phyloP scores from a whole-genome alignment of 2,113 vertebrate genomes.

The Kryptolebias marmoratus region DNA sequence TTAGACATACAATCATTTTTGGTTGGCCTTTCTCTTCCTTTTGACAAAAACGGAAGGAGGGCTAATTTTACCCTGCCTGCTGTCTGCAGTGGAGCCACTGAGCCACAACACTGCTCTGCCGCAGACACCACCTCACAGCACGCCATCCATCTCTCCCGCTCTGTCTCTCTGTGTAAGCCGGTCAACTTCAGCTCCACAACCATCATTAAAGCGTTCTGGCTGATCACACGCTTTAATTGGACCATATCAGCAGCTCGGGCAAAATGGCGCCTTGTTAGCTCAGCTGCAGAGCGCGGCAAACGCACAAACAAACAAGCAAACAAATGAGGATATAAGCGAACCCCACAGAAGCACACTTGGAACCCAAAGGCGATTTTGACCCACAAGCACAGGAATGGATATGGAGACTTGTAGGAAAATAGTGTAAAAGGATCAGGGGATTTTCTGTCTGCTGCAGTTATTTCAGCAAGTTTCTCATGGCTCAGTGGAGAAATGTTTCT shows the following conservation, averaged over 20 bases:
- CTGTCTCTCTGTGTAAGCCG: conserved; percentile 47
- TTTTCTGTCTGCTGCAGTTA: conserved; percentile 6
- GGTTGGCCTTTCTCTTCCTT: conserved; percentile 29
- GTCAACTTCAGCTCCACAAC: conserved; percentile 72
- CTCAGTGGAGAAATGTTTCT: background rate
- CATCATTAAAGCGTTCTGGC: conserved; percentile 85
- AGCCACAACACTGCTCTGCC: conserved; percentile 67
- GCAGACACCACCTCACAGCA: conserved; percentile 74
- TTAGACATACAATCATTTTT: conserved; percentile 1
- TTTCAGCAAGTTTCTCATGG: conserved; percentile 9
- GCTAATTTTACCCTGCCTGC: conserved; percentile 66
- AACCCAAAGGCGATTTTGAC: conserved; percentile 33
- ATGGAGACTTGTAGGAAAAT: conserved; percentile 13
- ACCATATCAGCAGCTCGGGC: conserved; percentile 64
- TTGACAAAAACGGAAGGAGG: conserved; percentile 46
- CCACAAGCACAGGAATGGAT: conserved; percentile 50
- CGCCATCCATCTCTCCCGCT: conserved; percentile 41
- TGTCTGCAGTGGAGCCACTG: conserved; percentile 70
- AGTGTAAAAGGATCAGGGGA: conserved; percentile 1
- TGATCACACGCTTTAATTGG: conserved; percentile 85
- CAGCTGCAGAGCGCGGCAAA: conserved; percentile 74
- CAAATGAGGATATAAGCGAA: conserved; percentile 70
- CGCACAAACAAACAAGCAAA: conserved; percentile 74
- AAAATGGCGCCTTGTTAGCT: conserved; percentile 81
- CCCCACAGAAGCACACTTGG: conserved; percentile 46